A percentile compares a stretch with the other conserved stretches of the same genome.
Conservation (phyloP, 2,113 vertebrate genomes). For the Apteryx owenii region DNA sequence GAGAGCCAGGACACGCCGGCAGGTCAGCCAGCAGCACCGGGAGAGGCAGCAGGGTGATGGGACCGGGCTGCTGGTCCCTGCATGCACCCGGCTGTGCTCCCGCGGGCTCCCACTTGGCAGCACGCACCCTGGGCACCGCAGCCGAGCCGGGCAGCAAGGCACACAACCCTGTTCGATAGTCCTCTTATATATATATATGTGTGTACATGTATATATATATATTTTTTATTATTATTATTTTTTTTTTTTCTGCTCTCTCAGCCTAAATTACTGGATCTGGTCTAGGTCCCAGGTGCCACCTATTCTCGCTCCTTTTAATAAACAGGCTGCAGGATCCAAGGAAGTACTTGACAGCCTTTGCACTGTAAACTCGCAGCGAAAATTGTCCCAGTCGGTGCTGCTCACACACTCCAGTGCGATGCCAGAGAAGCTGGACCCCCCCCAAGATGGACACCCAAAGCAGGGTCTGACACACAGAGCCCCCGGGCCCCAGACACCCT, state of each 20-base stretch:
- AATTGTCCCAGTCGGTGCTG: background rate
- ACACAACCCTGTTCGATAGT: background rate
- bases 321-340: background rate
- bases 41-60: background rate
- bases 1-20: background rate
- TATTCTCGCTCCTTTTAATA: background rate
- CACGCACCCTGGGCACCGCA: background rate
- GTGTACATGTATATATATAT: too few species aligned
- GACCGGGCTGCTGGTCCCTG: background rate
- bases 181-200: background rate
- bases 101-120: too few species aligned
- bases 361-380: background rate
- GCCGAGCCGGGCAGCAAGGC: background rate
- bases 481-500: too few species aligned
- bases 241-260: background rate
- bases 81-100: background rate
- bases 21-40: background rate
- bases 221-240: too few species aligned
- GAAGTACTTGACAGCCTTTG: background rate
- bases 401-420: too few species aligned
- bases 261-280: background rate
- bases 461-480: too few species aligned
- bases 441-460: too few species aligned
- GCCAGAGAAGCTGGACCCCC: too few species aligned
- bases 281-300: background rate